Evolutionary conservation across 2,797 vertebrate species (phyloP).

Genomic region (Liparis tanakae): DNA sequence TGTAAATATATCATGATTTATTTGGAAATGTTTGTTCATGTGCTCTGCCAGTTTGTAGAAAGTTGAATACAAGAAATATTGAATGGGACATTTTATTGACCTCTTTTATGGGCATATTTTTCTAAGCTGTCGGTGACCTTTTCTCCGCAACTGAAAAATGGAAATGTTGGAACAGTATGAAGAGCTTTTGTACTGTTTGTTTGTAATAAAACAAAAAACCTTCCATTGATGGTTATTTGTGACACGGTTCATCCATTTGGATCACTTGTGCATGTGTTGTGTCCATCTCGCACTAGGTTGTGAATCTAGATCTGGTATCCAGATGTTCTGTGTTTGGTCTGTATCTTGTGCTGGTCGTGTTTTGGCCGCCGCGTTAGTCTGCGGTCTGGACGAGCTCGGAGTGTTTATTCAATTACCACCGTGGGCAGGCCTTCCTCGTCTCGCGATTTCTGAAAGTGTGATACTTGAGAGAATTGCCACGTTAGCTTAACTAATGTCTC

Average conservation of each 20-base stretch:
- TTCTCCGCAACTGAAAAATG: slow-evolving; percentile 21
- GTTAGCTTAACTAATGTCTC: neutral
- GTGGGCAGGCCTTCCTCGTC: too few relatives aligned
- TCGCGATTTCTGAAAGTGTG: too few relatives aligned
- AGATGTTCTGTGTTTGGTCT: neutral
- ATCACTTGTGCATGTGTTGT: neutral
- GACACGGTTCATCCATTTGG: neutral
- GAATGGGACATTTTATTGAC: slow-evolving; percentile 69
- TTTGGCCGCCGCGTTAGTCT: too few relatives aligned
- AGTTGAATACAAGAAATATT: slow-evolving; percentile 39
- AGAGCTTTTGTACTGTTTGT: slow-evolving; percentile 69
- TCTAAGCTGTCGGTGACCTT: slow-evolving; percentile 43
- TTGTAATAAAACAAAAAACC: slow-evolving; percentile 75
- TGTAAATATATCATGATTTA: slow-evolving; percentile 45
- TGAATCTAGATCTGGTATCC: neutral
- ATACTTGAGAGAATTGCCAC: too few relatives aligned
- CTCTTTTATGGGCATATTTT: slow-evolving; percentile 59
- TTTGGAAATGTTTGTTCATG: slow-evolving; percentile 41
- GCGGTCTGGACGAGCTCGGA: too few relatives aligned
- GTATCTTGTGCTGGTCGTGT: too few relatives aligned
- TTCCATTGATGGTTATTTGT: slow-evolving; percentile 29
- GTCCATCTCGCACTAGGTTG: neutral
- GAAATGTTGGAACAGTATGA: slow-evolving; percentile 34
- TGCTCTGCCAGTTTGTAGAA: slow-evolving; percentile 53
- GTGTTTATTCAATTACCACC: too few relatives aligned